A percentile compares a stretch with the other conserved stretches of the same genome.
phyloP scores from a whole-genome alignment of 2,888 invertebrate species.

The Osmoderma eremita region DNA sequence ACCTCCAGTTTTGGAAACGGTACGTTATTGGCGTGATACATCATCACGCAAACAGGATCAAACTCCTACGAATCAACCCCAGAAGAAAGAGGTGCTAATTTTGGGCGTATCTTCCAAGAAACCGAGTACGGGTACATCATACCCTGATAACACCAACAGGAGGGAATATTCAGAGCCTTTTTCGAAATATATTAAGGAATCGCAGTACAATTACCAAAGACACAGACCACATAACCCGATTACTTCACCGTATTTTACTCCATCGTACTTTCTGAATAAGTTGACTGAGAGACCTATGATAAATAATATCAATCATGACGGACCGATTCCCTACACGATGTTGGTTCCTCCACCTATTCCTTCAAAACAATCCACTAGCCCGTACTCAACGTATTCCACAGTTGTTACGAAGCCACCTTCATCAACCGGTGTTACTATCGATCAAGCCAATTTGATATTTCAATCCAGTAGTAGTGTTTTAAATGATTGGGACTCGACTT shows the following conservation, averaged over 20 bases:
- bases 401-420: slow-evolving; percentile 39
- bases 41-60: slow-evolving; percentile 69
- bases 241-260: slow-evolving; percentile 62
- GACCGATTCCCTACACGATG: slow-evolving; percentile 71
- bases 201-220: slow-evolving; percentile 62
- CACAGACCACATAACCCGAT: slow-evolving; percentile 58
- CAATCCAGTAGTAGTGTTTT: slow-evolving; percentile 70
- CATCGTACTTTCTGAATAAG: slow-evolving; percentile 54
- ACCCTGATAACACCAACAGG: slow-evolving; percentile 53
- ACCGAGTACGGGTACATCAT: slow-evolving; percentile 67
- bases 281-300: slow-evolving; percentile 55
- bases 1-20: slow-evolving; percentile 80
- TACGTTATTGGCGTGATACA: slow-evolving; percentile 83
- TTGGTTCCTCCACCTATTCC: slow-evolving; percentile 76
- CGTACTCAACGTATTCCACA: slow-evolving; percentile 25
- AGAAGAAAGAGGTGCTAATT: slow-evolving; percentile 75
- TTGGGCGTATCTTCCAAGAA: slow-evolving; percentile 76
- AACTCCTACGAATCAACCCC: slow-evolving; percentile 55
- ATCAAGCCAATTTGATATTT: slow-evolving; percentile 73
- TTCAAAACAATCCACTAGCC: slow-evolving; percentile 53
- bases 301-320: slow-evolving; percentile 47
- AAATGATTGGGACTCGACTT: slow-evolving; percentile 55
- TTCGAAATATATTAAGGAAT: slow-evolving; percentile 65
- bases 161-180: slow-evolving; percentile 62
- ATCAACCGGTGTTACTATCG: slow-evolving; percentile 65